phyloP scores from a whole-genome alignment of 2,113 vertebrate genomes.

The Perca schrenkii region DNA sequence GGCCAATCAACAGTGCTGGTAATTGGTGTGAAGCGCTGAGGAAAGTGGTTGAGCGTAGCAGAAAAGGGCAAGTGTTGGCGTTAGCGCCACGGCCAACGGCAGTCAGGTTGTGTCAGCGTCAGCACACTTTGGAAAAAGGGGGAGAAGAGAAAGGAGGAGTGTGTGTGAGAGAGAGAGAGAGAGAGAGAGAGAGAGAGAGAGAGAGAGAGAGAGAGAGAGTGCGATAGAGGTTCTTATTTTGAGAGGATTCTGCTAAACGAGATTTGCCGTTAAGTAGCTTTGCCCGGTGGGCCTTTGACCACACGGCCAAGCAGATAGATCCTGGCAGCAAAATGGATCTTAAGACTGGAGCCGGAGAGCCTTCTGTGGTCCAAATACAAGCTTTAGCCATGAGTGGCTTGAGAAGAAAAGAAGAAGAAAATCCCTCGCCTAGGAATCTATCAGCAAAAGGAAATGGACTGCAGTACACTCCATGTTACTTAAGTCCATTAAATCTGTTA shows the following conservation, averaged over 20 bases:
- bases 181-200: background rate
- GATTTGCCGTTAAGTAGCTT: constrained; percentile 82
- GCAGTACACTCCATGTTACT: background rate
- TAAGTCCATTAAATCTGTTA: background rate
- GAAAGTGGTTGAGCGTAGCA: constrained; percentile 31
- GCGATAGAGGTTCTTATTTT: constrained; percentile 69
- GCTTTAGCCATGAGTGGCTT: constrained; percentile 33
- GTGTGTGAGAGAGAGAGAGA: background rate
- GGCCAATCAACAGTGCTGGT: constrained; percentile 55
- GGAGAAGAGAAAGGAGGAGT: constrained; percentile 12
- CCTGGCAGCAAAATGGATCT: constrained; percentile 57
- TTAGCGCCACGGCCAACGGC: constrained; percentile 43
- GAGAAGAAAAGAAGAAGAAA: constrained; percentile 17
- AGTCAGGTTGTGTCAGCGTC: constrained; percentile 61
- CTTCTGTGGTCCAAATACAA: constrained; percentile 33
- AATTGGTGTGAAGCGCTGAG: constrained; percentile 59
- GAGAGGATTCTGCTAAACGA: constrained; percentile 81
- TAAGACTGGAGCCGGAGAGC: constrained; percentile 45
- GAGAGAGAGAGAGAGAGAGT: background rate
- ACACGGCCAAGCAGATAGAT: constrained; percentile 54
- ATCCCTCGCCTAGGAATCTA: constrained; percentile 31
- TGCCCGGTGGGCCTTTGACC: constrained; percentile 67
- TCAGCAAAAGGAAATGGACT: constrained; percentile 8
- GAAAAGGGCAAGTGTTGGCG: constrained; percentile 30
- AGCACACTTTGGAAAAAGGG: constrained; percentile 31